Percentiles rank a stretch among this genome's conserved stretches.
phyloP scores from a whole-genome alignment of 2,888 invertebrate genomes.

The Oxystoma pomonae region DNA sequence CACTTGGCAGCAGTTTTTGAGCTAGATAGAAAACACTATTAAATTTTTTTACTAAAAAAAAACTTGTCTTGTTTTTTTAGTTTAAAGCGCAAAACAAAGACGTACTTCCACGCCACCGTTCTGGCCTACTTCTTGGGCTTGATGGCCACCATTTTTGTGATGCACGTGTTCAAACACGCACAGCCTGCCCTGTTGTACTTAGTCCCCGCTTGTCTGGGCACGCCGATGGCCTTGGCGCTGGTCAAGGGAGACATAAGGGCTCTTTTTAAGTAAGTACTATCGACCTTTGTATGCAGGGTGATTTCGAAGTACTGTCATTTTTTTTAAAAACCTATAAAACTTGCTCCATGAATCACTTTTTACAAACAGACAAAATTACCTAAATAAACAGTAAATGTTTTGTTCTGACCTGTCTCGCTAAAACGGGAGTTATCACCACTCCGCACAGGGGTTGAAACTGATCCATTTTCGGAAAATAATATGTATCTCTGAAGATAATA shows the following conservation, averaged over 20 bases:
- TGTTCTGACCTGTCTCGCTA: too few species aligned
- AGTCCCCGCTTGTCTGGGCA: conserved; percentile 92
- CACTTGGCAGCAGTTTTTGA: too few species aligned
- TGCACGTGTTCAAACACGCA: conserved; percentile 98
- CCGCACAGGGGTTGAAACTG: too few species aligned
- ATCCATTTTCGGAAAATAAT: too few species aligned
- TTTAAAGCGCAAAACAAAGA: conserved; percentile 72
- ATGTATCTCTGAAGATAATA: too few species aligned
- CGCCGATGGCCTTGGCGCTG: conserved; percentile 83
- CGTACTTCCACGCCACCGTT: conserved; percentile 89
- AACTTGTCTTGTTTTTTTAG: conserved; percentile 46
- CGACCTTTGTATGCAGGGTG: conserved; percentile 1
- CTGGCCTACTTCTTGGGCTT: conserved; percentile 91
- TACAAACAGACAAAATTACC: too few species aligned
- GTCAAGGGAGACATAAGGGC: conserved; percentile 86
- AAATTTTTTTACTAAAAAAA: too few species aligned
- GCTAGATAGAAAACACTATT: too few species aligned
- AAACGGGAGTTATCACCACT: too few species aligned
- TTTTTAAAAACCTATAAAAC: not conserved
- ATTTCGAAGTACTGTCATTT: too few species aligned
- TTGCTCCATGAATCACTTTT: too few species aligned
- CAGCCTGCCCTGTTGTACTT: conserved; percentile 97
- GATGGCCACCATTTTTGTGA: conserved; percentile 90
- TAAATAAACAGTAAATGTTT: not conserved
- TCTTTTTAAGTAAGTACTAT: conserved; percentile 80